Evolutionary conservation across 1,140 invertebrate species (phyloP).

Genomic region (Heterodera carotae): DNA sequence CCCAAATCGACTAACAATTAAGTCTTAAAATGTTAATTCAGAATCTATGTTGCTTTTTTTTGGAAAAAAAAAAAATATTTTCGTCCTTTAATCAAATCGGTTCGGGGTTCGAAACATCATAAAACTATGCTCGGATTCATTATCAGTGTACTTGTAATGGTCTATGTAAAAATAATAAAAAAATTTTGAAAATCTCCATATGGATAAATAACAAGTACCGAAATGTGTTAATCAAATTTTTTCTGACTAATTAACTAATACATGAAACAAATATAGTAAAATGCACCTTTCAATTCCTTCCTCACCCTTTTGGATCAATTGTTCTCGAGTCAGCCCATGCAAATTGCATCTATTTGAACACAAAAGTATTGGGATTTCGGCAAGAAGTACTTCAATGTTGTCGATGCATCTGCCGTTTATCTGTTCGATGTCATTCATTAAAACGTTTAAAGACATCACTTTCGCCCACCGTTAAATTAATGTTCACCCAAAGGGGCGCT

Average conservation of each 20-base stretch:
- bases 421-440: neutral
- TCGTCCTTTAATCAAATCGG: no score
- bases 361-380: conserved; percentile 63
- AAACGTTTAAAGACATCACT: neutral
- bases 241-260: no score
- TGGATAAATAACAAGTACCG: no score
- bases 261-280: no score
- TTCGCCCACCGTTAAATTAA: conserved; percentile 41
- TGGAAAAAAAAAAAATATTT: no score
- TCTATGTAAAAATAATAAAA: neutral
- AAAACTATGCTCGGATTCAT: no score
- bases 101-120: no score
- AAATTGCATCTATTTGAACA: conserved; percentile 60
- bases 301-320: conserved; percentile 56
- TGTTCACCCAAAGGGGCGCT: conserved; percentile 51
- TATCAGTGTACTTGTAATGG: neutral
- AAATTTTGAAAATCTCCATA: no score
- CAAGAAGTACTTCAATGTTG: conserved; percentile 51
- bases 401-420: conserved; percentile 54
- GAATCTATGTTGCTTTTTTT: no score
- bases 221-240: no score
- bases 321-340: conserved; percentile 38
- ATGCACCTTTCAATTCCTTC: conserved; percentile 53
- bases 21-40: no score
- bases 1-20: no score